Base-by-base conservation (phyloP, 2,113 vertebrate genomes). In the Leucopternis melanops region DNA sequence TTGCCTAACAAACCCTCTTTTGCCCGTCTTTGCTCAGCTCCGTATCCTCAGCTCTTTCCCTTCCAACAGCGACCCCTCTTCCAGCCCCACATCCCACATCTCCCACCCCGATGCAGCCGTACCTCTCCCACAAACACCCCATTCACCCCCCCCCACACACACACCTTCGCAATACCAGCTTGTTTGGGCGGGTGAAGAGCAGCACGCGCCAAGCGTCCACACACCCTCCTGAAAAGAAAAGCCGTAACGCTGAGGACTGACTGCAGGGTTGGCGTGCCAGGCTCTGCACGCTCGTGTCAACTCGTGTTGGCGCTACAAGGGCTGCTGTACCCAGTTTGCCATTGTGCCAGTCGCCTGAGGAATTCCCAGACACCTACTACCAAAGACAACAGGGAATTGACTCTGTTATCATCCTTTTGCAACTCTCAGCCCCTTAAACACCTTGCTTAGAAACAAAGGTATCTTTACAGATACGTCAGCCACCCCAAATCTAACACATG, bases 21-120 rank as follows among this genome's bases (percentile, higher is more conserved):
- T 38, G 32, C 26, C 31, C 8, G 34, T 31, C 63, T 17, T 67
- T 13, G 20, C 61, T 70, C 49, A 45, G 16, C 20, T 81, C 34
- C 13, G 8, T 19, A 75, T 31, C 47, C 32, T 75, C 42, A 27
- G 8, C 42, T 57, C 61, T 26, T 25, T 3, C 52, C 45, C n/a
- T 59, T 74, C 62, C 36, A 49, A 55, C 0, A 29, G 40, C 52
- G 58, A 52, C 9, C 5, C 14, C 25, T 25, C 21, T 86, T 22
- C 34, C 29, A n/a, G 34, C 16, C n/a, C 47, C 3, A 0, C 71
- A 32, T 4, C 23, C 14, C 19, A 27, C 26, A 34, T 15, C 47
- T 55, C 61, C 52, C 31, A 67, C 13, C 52, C 16, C 1, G 0
- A 55, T 0, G 0, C 31, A 55, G 54, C 22, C 62, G 26, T 4